phyloP scores from a whole-genome alignment of 2,797 vertebrate genomes.

The Florisuga fusca region DNA sequence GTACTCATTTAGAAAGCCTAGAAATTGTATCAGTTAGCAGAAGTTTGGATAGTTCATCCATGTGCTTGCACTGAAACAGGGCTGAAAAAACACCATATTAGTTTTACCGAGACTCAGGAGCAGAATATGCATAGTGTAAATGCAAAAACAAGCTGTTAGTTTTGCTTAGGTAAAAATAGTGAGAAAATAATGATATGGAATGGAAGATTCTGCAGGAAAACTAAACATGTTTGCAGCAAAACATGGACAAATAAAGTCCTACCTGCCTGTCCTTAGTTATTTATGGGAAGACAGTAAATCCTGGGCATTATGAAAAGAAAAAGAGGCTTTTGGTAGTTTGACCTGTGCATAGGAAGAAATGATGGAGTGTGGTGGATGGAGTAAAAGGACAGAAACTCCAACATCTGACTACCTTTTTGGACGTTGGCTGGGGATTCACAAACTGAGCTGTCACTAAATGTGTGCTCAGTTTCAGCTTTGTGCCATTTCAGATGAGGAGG shows the following conservation, averaged over 20 bases:
- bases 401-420: rapidly evolving
- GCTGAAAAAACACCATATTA: not conserved
- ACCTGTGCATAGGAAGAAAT: not conserved
- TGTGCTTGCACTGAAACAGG: not conserved
- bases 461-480: not conserved
- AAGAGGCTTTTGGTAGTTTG: not conserved
- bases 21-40: not conserved
- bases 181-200: not conserved
- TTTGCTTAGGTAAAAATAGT: not conserved
- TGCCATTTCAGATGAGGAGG: not conserved
- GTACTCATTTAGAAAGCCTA: not conserved
- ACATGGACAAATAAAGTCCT: not conserved
- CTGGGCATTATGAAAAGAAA: not conserved
- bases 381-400: not conserved
- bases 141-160: not conserved
- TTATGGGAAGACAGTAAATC: not conserved
- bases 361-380: not conserved
- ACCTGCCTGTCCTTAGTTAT: not conserved
- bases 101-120: not conserved
- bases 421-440: not conserved
- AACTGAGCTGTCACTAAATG: not conserved
- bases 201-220: not conserved
- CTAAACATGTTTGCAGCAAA: not conserved
- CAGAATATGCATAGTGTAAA: not conserved
- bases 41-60: not conserved